These are phyloP conservation scores for Oncorhynchus mykiss DNA, from an alignment of 2,113 vertebrate species.

Conservation along the genomic window DNA sequence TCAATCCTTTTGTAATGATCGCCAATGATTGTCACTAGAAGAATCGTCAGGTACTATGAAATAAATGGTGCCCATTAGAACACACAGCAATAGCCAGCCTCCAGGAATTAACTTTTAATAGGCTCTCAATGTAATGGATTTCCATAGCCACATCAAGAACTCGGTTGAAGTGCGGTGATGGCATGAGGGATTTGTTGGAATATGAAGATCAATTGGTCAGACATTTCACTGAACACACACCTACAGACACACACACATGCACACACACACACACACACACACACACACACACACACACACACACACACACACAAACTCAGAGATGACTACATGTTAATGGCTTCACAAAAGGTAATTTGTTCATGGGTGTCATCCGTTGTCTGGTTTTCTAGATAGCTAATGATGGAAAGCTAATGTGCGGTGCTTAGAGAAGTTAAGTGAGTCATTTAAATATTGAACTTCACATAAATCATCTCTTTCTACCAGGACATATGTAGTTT, in stretches of 20 bases:
- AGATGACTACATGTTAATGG: slow-evolving; percentile 10
- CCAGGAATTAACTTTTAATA: background rate
- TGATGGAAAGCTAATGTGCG: background rate
- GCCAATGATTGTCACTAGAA: background rate
- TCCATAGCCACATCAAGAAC: background rate
- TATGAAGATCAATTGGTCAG: background rate
- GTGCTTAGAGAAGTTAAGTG: background rate
- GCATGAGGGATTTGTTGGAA: background rate
- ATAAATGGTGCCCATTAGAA: background rate
- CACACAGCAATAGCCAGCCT: background rate
- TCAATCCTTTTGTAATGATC: background rate
- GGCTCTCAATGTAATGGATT: background rate
- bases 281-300: background rate
- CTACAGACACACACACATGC: slow-evolving; percentile 7
- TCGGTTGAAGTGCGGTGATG: background rate
- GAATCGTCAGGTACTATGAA: background rate
- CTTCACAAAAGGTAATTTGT: background rate
- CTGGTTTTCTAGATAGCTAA: background rate
- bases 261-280: background rate
- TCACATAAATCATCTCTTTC: no score
- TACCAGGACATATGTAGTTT: no score
- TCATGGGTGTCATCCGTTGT: background rate
- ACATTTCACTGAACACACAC: slow-evolving; percentile 6
- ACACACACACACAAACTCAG: slow-evolving; percentile 30
- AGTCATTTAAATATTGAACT: no score